Base-by-base conservation (phyloP, 2,797 vertebrate species). In the Sorex maritimensis region DNA sequence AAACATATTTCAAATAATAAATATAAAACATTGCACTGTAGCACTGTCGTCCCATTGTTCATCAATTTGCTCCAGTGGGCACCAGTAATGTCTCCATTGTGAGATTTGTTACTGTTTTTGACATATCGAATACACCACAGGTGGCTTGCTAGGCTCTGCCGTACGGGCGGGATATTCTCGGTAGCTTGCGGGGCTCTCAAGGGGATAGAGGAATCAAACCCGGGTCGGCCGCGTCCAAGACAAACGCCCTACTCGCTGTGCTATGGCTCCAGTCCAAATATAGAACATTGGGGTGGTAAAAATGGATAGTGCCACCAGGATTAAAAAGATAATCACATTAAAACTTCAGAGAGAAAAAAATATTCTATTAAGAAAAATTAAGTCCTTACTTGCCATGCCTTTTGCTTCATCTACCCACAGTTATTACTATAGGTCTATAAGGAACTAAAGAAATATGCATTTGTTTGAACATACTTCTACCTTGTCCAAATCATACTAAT, bases 281-380 rank as follows among this genome's bases (percentile, higher is more conserved):
- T 55, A 85, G 26, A 24, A 77, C 28, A 58, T 58, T 58, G 23
- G 49, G 38, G 79, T 80, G 49, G 82, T 9, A 68, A 92, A 80
- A 67, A 67, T 58, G 46, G 12, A 49, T n/a, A 67, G 2, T 12
- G 28, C 2, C 90, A 38, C 73, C 14, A 30, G 85, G 71, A 69
- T 58, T 85, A 46, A 95, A 81, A 63, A 3, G 4, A 65, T 88
- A 75, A 72, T 61, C 26, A 49, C 46, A 79, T 79, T 38, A 65
- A 84, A 63, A n/a, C 63, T 94, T 63, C 41, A 75, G 6, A 74
- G 41, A 91, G 73, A 82, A 61, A 63, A 9, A 92, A 91, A 73
- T 14, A 72, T 74, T 21, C 34, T 55, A 28, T 86, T 8, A 44
- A 38, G 19, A n/a, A n/a, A 94, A 68, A 67, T 83, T 49, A 58